These are phyloP conservation scores for honey bee (Apis mellifera) DNA, from an alignment of 1,140 invertebrate species.

Conservation along the genomic window Amel_HAv3.1 CM009937.2:9521501-9522000, in stretches of 20 bases:
- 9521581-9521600: background rate
- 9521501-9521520: background rate
- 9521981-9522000: too few species aligned
- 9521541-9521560: background rate
- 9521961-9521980: too few species aligned
- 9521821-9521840: slow-evolving; percentile 21
- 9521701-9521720: background rate
- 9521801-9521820: background rate
- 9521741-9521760: background rate
- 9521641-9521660: slow-evolving; percentile 7
- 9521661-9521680: slow-evolving; percentile 22
- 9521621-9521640: background rate
- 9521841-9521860: slow-evolving; percentile 25
- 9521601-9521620: background rate
- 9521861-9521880: too few species aligned
- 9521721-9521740: background rate
- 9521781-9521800: background rate
- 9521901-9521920: too few species aligned
- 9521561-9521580: background rate
- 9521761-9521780: slow-evolving; percentile 32
- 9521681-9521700: slow-evolving; percentile 13
- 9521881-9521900: too few species aligned
- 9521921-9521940: too few species aligned
- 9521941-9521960: too few species aligned
- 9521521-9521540: background rate